These are phyloP conservation scores for Fistularia commersonii DNA, from an alignment of 2,797 vertebrate genomes.

Conservation along the genomic window DNA sequence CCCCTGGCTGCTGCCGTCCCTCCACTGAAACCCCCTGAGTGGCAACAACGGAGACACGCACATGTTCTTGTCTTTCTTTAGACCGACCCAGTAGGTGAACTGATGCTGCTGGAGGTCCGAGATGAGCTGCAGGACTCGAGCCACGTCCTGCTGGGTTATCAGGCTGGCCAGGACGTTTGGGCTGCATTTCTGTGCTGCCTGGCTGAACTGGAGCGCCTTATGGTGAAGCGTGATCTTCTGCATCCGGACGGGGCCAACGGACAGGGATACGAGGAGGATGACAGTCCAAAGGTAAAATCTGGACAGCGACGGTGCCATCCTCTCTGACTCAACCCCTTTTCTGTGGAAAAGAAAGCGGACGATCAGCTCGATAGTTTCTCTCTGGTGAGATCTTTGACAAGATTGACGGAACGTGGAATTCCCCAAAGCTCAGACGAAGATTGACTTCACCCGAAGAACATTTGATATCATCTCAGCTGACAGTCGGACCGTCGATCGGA, in stretches of 20 bases:
- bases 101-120: rapidly evolving
- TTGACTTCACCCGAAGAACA: too few species aligned
- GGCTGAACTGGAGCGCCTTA: slow-evolving; percentile 15
- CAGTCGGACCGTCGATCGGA: too few species aligned
- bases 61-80: slow-evolving; percentile 48
- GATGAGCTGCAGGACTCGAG: slow-evolving; percentile 47
- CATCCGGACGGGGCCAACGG: rapidly evolving
- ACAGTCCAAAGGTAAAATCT: slow-evolving; percentile 33
- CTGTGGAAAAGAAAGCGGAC: slow-evolving; percentile 1
- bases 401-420: too few species aligned
- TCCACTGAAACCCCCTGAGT: slow-evolving; percentile 83
- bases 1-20: slow-evolving; percentile 16
- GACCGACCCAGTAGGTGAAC: slow-evolving; percentile 76
- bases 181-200: slow-evolving; percentile 37
- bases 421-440: too few species aligned
- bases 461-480: too few species aligned
- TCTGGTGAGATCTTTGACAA: too few species aligned
- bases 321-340: slow-evolving; percentile 5
- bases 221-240: slow-evolving; percentile 22
- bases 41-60: slow-evolving; percentile 61
- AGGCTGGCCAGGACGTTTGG: slow-evolving; percentile 69
- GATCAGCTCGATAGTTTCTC: neutral
- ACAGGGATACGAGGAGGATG: slow-evolving; percentile 13
- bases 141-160: slow-evolving; percentile 48
- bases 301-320: slow-evolving; percentile 20